phyloP scores from a whole-genome alignment of 2,888 invertebrate species.

The Mayetiola destructor region DNA sequence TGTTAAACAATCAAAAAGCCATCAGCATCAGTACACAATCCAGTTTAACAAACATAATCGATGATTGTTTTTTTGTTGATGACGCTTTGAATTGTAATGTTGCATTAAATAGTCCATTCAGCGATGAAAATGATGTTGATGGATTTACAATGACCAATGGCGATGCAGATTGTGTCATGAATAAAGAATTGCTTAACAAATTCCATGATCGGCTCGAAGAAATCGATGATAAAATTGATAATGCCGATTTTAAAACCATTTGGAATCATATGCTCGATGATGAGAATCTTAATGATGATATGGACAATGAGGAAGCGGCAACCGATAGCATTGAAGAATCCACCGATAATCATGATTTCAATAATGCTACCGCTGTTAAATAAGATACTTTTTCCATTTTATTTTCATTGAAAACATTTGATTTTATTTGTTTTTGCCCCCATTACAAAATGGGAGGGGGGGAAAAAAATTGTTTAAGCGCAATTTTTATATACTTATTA shows the following conservation, averaged over 20 bases:
- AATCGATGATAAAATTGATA: conserved; percentile 11
- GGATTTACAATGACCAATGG: neutral
- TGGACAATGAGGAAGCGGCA: neutral
- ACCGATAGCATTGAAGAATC: too few relatives aligned
- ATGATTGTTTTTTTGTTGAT: conserved; percentile 11
- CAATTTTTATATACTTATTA: too few relatives aligned
- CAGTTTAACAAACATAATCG: neutral
- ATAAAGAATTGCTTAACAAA: conserved; percentile 11
- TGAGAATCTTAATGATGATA: conserved; percentile 2
- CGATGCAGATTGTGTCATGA: neutral
- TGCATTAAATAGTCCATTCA: conserved; percentile 1
- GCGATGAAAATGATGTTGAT: conserved; percentile 4
- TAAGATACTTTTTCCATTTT: too few relatives aligned
- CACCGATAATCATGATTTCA: too few relatives aligned
- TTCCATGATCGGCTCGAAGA: conserved; percentile 11
- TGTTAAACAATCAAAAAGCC: neutral
- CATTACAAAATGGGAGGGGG: too few relatives aligned
- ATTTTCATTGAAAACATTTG: too few relatives aligned
- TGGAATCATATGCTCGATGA: conserved; percentile 8
- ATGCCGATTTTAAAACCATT: conserved; percentile 8
- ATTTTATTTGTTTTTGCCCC: too few relatives aligned
- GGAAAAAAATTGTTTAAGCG: too few relatives aligned
- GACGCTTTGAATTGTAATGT: conserved; percentile 9
- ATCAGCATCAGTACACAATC: neutral
- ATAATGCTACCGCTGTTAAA: too few relatives aligned